Percentiles rank a stretch among this genome's conserved stretches.
phyloP scores from a whole-genome alignment of 2,113 vertebrate species.

The Antechinus flavipes region DNA sequence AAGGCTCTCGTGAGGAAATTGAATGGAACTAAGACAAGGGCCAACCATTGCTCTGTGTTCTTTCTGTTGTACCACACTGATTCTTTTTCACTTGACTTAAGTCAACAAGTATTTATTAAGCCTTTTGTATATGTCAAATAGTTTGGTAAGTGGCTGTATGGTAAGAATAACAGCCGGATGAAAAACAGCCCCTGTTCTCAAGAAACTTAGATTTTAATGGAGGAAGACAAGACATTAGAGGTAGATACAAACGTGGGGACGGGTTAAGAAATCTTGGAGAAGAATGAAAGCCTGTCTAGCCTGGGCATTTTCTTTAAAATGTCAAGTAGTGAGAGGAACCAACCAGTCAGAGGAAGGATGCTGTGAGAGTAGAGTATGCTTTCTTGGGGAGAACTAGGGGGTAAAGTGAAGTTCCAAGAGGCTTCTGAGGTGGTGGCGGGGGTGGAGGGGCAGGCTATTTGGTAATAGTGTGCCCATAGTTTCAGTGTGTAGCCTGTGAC shows the following conservation, averaged over 20 bases:
- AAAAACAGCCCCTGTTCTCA: no score
- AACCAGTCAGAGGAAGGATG: neutral
- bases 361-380: neutral
- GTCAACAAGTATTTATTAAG: no score
- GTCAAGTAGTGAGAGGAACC: neutral
- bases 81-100: no score
- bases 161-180: no score
- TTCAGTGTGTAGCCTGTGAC: slow-evolving; percentile 34
- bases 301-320: neutral
- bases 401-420: neutral
- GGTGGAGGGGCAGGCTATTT: neutral
- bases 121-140: no score
- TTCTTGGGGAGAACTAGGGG: neutral
- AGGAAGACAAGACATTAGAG: neutral
- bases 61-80: no score
- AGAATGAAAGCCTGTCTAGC: neutral
- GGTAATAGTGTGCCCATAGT: fast-evolving
- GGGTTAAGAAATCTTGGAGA: neutral
- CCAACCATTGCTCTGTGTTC: no score
- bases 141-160: no score
- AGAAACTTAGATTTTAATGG: no score
- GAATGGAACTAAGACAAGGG: no score
- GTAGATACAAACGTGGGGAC: neutral
- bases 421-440: neutral
- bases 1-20: no score